These are phyloP conservation scores for Eupithecia pulchellata DNA, from an alignment of 2,888 invertebrate species.

Conservation along the genomic window DNA sequence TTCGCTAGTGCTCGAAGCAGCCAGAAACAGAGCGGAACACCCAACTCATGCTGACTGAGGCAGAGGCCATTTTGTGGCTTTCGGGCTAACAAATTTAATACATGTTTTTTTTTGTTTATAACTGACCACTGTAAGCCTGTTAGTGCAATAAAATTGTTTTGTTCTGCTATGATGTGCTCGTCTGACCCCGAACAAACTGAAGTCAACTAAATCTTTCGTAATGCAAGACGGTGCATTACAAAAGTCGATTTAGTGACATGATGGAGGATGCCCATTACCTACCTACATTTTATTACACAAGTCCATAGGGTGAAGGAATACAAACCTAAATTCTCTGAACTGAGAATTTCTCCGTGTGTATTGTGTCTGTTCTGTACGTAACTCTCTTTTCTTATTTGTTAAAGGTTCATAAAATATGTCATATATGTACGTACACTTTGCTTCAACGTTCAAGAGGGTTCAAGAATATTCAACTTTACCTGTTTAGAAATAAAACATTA, in stretches of 20 bases:
- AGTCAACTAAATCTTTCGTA: not conserved
- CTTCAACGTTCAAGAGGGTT: not conserved
- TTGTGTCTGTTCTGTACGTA: not conserved
- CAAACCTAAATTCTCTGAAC: not conserved
- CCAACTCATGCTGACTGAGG: too few species aligned
- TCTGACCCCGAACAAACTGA: not conserved
- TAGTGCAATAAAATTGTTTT: too few species aligned
- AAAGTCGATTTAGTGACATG: too few species aligned
- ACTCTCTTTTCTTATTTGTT: not conserved
- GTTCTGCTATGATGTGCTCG: not conserved
- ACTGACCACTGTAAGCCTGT: too few species aligned
- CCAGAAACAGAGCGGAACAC: too few species aligned
- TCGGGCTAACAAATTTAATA: too few species aligned
- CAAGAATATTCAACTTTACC: not conserved
- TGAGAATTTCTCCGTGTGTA: not conserved
- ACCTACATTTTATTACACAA: not conserved
- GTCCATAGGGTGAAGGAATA: not conserved
- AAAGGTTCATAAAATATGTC: slow-evolving; percentile 1
- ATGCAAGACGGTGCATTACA: not conserved
- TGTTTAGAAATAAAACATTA: not conserved
- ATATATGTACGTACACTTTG: not conserved
- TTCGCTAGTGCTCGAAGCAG: too few species aligned
- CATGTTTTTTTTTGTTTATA: too few species aligned
- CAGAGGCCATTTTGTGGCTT: too few species aligned
- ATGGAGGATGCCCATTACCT: too few species aligned